These are phyloP conservation scores for Prunella fulvescens DNA, from an alignment of 2,113 vertebrate species.

Conservation along the genomic window DNA sequence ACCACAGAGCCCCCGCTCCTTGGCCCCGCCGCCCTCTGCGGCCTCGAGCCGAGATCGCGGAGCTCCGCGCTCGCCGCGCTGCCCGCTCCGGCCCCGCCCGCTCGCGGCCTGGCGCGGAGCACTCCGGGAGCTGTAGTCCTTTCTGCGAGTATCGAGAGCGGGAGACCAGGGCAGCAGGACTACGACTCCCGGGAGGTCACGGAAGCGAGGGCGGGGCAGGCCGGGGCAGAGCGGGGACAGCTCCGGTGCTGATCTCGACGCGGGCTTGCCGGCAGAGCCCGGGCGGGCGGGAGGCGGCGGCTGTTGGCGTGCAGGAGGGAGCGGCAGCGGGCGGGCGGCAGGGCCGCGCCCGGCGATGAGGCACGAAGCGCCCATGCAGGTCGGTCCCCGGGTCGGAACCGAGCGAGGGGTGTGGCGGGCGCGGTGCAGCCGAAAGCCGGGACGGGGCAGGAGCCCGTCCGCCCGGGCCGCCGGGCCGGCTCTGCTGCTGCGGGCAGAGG, in stretches of 20 bases:
- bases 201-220: neutral
- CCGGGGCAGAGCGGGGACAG: neutral
- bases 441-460: neutral
- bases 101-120: neutral
- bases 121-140: neutral
- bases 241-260: slow-evolving; percentile 39
- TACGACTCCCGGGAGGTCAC: neutral
- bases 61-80: neutral
- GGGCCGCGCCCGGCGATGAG: neutral
- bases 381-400: neutral
- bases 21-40: neutral
- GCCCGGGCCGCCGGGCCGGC: neutral
- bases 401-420: neutral
- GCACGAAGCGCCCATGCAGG: slow-evolving; percentile 28
- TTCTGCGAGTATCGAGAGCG: accelerated
- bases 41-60: no score
- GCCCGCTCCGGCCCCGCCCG: neutral
- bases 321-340: neutral
- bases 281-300: neutral
- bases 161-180: neutral
- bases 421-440: neutral
- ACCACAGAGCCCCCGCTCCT: accelerated
- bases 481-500: neutral
- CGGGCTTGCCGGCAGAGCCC: neutral
- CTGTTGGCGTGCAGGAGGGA: neutral